Evolutionary conservation across 2,888 invertebrate species (phyloP), one percentile per base, ranked within the genome.

Genomic region (Lepetodrilus schrolli): DNA sequence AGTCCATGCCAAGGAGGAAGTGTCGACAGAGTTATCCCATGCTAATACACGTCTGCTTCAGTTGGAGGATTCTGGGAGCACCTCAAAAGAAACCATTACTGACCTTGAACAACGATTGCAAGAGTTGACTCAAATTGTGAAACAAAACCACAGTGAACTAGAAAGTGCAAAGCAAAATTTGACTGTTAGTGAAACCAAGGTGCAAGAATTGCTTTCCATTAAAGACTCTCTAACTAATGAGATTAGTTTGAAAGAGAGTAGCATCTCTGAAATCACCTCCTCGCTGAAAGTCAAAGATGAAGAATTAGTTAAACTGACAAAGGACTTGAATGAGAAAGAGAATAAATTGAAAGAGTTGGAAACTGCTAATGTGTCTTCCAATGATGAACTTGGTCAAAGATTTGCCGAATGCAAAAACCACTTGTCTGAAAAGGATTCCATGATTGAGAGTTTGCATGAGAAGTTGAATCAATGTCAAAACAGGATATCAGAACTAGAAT

Each of bases 1-100:
- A 71, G 79, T 69, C 38, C 69, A 74, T n/a, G 82, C 83, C 36
- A 85, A 85, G 65, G 83, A 84, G 47, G 83, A 79, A 8, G 74
- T 84, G 26, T 78, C 83, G 3, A 74, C 80, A 23, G 85, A 87
- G 74, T 78, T 86, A 47, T 76, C 82, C 50, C 80, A 81, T 58
- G 83, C 84, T 13, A 86, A 86, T 70, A 86, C 83, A 0, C 84
- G 84, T 66, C 78, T 84, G 4, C 70, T 85, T 2, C 83, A 87
- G 68, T 66, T 86, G 13, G 81, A 86, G 71, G 84, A 85, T 75
- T 79, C 78, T 23, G 83, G 78, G 74, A 74, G 75, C 7, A 13
- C 49, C 4, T 74, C 74, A n/a, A 73, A 49, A 0, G 82, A 81
- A 20, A 85, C 83, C 21, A 82, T 85, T 17, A 75, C 76, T 47